Base-by-base conservation (phyloP, 2,797 vertebrate genomes). In the Spinibarbus caldwelli region DNA sequence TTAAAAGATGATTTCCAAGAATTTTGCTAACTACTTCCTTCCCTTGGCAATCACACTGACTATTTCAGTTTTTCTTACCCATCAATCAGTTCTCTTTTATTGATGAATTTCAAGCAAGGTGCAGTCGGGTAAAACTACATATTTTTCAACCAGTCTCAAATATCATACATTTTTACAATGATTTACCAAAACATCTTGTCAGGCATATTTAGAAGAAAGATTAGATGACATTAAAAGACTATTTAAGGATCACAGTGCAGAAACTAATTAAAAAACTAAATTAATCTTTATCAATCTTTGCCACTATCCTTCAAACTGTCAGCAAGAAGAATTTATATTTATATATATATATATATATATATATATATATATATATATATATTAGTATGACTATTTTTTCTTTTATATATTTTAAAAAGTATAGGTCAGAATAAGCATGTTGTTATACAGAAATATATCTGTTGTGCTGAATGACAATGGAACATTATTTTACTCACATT, bases 11-110 rank as follows among this genome's bases (percentile, higher is more conserved):
- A 71, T 41, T 80, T 76, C 38, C 78, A 80, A 71, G 76, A 67
- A 68, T 57, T 80, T 21, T n/a, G 26, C 62, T 31, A 70, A 80
- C 76, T 49, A 85, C 54, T 87, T 80, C 71, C 78, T 80, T 84
- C 47, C 45, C 31, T 78, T 81, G 52, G 66, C n/a, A 76, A 49
- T 36, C 52, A 11, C 29, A 62, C 26, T 67, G 77, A 45, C 78
- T 49, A 75, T 59, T 83, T 66, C 31, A 83, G 57, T 26, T 47
- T 26, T 62, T 75, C 31, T 75, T 49, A 52, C 57, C 57, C 6
- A 73, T 79, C 57, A 75, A 79, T 66, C 67, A 43, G 14, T 29
- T 62, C 67, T 21, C 7, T 23, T 73, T 52, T 26, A 80, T 23
- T 80, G 57, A 10, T 47, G n/a, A n/a, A 49, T 73, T 78, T 47